Evolutionary conservation across 2,888 invertebrate species (phyloP), one percentile per base, ranked within the genome.

Genomic region (Aleiodes testaceus): DNA sequence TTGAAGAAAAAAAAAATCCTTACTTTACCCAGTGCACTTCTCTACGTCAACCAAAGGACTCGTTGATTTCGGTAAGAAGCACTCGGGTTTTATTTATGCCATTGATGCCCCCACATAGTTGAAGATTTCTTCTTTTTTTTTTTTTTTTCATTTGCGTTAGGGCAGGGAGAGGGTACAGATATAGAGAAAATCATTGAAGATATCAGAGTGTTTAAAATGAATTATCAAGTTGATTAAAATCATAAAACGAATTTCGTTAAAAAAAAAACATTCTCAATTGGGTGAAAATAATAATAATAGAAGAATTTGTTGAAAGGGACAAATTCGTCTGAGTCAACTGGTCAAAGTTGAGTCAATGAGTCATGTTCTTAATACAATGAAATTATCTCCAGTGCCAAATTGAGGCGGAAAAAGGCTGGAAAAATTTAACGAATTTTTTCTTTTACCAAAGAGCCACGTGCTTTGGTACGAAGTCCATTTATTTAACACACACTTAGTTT

Each of bases 21-120:
- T 22, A 5, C 5, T 26, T 26, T 26, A 26, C 30, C 55, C 14
- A n/a, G 30, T n/a, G 30, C 36, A 20, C 59, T 36, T 11, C 18
- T 11, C 42, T 36, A 4, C 45, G 22, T 45, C 9, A 22, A 26
- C 22, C 45, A 22, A 63, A 63, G 63, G 45, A 63, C 63, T 63
- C 63, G 30, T 22, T 20, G 45, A 22, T 63, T 63, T 63, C 14
- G 63, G 63, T 63, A 63, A 63, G 63, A 63, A 44, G 63, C 45
- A 45, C 63, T 45, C 45, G 22, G 63, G 44, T 63, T 63, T 63
- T 63, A 63, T 63, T 63, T 63, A 63, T 63, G 36, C 36, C 36
- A 36, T 36, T 36, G 11, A 47, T 47, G 63, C 45, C 63, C 63
- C 63, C 63, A 59, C 59, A 59, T 59, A 18, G 36, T 42, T 36